Evolutionary conservation across 2,797 vertebrate genomes (phyloP).

Genomic region (Alectoris magna): DNA sequence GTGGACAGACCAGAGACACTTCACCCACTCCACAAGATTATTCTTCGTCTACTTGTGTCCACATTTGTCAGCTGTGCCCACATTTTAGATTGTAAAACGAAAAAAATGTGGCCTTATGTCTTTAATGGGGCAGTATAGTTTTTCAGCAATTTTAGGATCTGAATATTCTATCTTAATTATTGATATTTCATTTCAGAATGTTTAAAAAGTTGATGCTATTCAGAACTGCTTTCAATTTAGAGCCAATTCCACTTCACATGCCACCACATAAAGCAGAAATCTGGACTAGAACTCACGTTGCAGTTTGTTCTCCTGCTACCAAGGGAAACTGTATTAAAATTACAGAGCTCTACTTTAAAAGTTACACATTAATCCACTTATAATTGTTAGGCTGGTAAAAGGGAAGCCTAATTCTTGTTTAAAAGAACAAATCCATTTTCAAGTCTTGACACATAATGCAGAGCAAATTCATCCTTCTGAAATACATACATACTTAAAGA

Average conservation of each 20-base stretch:
- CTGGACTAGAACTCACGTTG: neutral
- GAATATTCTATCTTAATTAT: neutral
- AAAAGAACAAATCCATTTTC: neutral
- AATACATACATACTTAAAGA: neutral
- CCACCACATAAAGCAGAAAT: neutral
- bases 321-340: neutral
- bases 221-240: neutral
- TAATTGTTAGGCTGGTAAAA: neutral
- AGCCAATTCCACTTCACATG: neutral
- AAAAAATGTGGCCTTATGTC: too few relatives aligned
- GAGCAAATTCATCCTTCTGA: neutral
- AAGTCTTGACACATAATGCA: neutral
- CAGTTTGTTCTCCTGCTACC: neutral
- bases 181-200: neutral
- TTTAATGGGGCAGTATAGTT: neutral
- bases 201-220: neutral
- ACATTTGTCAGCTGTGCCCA: neutral
- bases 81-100: neutral
- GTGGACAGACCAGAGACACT: neutral
- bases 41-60: neutral
- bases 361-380: neutral
- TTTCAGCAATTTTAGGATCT: neutral
- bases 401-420: neutral
- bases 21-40: neutral
- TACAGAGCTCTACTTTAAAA: neutral